Conservation (phyloP, 1,140 invertebrate species). For the Leguminivora glycinivorella region DNA sequence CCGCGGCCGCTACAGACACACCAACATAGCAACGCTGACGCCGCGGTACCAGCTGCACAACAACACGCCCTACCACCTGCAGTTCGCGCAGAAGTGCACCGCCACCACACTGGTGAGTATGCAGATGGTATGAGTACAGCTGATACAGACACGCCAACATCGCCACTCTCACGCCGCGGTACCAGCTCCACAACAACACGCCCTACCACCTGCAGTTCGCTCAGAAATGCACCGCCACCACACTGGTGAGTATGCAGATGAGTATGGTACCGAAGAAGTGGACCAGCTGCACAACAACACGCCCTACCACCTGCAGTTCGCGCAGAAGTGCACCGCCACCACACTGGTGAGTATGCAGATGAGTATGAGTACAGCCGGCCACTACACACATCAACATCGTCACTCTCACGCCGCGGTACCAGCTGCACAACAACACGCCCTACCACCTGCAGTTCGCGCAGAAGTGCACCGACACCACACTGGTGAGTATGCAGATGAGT, state of each 20-base stretch:
- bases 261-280: no score
- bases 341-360: constrained; percentile 68
- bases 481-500: constrained; percentile 58
- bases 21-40: constrained; percentile 94
- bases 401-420: constrained; percentile 94
- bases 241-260: constrained; percentile 63
- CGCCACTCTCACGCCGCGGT: constrained; percentile 95
- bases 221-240: constrained; percentile 88
- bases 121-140: neutral
- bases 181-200: constrained; percentile 95
- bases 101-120: constrained; percentile 80
- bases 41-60: constrained; percentile 97
- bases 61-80: constrained; percentile 88
- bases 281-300: constrained; percentile 96
- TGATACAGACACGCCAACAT: constrained; percentile 82
- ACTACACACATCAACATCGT: constrained; percentile 87
- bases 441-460: constrained; percentile 93
- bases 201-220: constrained; percentile 90
- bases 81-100: constrained; percentile 92
- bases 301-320: constrained; percentile 88
- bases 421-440: constrained; percentile 94
- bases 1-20: constrained; percentile 91
- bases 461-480: constrained; percentile 84
- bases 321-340: constrained; percentile 89
- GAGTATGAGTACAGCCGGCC: constrained; percentile 32